Percentiles rank a stretch among this genome's conserved stretches.
phyloP scores from a whole-genome alignment of 2,888 invertebrate genomes.

The Pycnomerus fuliginosus region DNA sequence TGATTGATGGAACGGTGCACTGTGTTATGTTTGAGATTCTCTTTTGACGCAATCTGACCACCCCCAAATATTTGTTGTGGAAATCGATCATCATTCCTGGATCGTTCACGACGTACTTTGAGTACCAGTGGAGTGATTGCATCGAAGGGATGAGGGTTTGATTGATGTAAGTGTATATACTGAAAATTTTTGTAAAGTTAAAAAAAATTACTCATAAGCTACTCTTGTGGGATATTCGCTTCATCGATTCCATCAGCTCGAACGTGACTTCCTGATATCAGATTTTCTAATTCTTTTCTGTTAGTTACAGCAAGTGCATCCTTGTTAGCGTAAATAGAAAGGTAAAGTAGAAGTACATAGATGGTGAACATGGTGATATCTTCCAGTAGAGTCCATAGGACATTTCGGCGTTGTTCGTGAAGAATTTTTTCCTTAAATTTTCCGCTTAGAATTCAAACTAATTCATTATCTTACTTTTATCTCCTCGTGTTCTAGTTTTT shows the following conservation, averaged over 20 bases:
- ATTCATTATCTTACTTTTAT: slow-evolving; percentile 8
- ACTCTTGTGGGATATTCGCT: no score
- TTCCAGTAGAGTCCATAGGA: slow-evolving; percentile 21
- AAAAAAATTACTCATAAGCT: no score
- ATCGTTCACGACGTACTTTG: slow-evolving; percentile 30
- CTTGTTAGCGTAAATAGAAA: slow-evolving; percentile 34
- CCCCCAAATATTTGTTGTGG: slow-evolving; percentile 40
- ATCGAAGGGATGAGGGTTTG: slow-evolving; percentile 30
- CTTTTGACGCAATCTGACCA: slow-evolving; percentile 36
- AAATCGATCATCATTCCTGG: slow-evolving; percentile 41
- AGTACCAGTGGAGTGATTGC: slow-evolving; percentile 41
- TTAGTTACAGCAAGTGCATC: no score
- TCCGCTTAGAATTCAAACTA: no score
- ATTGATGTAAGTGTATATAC: slow-evolving; percentile 31
- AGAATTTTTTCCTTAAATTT: slow-evolving; percentile 5
- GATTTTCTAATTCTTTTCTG: no score
- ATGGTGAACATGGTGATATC: slow-evolving; percentile 37
- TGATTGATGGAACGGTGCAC: slow-evolving; percentile 10
- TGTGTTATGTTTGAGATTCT: slow-evolving; percentile 11
- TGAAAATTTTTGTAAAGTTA: slow-evolving; percentile 21
- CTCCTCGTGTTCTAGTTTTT: slow-evolving; percentile 5
- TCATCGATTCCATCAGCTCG: slow-evolving; percentile 1
- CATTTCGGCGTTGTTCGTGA: not conserved
- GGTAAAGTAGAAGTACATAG: slow-evolving; percentile 37
- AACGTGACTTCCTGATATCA: slow-evolving; percentile 3